Conservation (phyloP, 2,113 vertebrate genomes). For the Protobothrops flavoviridis region DNA sequence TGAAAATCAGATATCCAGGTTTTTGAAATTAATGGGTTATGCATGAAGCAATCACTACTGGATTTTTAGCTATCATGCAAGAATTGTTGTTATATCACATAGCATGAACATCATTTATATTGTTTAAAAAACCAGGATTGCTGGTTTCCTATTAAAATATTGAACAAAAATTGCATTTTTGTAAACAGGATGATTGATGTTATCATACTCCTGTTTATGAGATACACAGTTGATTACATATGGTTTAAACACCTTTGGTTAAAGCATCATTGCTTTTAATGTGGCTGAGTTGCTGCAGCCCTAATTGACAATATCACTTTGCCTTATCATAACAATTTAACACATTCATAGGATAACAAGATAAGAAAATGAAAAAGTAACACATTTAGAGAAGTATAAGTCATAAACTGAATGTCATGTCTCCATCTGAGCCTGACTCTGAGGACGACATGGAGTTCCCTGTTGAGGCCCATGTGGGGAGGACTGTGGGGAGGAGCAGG, state of each 20-base stretch:
- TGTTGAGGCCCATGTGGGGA: too few relatives aligned
- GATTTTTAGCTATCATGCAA: neutral
- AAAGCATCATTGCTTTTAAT: neutral
- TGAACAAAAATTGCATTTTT: neutral
- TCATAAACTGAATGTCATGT: neutral
- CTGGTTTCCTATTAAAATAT: neutral
- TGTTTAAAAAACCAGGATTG: neutral
- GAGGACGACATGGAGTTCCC: too few relatives aligned
- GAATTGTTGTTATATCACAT: neutral
- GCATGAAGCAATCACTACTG: neutral
- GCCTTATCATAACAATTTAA: neutral
- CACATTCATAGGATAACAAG: neutral
- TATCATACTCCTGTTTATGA: neutral
- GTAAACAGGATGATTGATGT: neutral
- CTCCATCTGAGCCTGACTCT: too few relatives aligned
- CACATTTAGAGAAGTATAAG: neutral
- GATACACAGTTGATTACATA: neutral
- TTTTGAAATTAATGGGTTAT: neutral
- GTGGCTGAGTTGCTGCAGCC: neutral
- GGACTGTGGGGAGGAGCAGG: too few relatives aligned
- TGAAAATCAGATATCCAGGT: neutral
- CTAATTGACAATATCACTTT: neutral
- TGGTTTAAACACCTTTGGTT: neutral
- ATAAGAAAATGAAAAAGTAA: neutral
- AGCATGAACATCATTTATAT: neutral